Evolutionary conservation across 1,140 invertebrate species (phyloP).

Genomic region (Dolichoris vasculosae): DNA sequence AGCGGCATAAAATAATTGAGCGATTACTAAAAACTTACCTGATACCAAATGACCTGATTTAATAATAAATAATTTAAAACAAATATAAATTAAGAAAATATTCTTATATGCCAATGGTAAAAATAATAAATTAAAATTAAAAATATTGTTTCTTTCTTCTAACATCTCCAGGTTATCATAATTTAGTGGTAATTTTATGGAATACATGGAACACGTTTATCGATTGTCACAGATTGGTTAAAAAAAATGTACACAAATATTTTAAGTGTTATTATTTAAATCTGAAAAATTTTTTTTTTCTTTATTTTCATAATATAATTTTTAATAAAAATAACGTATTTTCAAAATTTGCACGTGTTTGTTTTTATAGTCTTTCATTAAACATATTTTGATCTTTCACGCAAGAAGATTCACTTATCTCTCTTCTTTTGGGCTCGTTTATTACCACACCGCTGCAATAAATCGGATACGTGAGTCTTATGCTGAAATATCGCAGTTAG

Average conservation of each 20-base stretch:
- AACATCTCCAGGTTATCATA: not conserved
- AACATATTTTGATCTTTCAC: constrained; percentile 42
- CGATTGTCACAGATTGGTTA: not conserved
- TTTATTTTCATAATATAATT: constrained; percentile 52
- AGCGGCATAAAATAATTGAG: not conserved
- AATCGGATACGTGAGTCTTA: constrained; percentile 89
- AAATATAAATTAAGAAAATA: constrained; percentile 29
- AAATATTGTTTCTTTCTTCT: constrained; percentile 19
- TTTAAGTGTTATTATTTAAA: constrained; percentile 45
- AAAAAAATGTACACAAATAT: not conserved
- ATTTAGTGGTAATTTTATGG: not conserved
- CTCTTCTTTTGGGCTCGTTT: constrained; percentile 94
- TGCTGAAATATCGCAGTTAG: constrained; percentile 94
- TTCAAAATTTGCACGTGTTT: constrained; percentile 37
- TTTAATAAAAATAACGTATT: constrained; percentile 54
- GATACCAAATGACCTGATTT: constrained; percentile 25
- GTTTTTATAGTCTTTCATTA: constrained; percentile 45
- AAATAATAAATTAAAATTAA: constrained; percentile 35
- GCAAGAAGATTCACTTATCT: constrained; percentile 74
- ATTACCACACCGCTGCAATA: constrained; percentile 90
- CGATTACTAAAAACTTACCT: not conserved
- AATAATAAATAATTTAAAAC: constrained; percentile 33
- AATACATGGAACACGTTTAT: not conserved
- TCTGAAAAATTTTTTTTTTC: constrained; percentile 46
- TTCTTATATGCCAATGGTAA: constrained; percentile 32